Evolutionary conservation across 2,888 invertebrate species (phyloP).

Genomic region (Clepsis dumicolana): DNA sequence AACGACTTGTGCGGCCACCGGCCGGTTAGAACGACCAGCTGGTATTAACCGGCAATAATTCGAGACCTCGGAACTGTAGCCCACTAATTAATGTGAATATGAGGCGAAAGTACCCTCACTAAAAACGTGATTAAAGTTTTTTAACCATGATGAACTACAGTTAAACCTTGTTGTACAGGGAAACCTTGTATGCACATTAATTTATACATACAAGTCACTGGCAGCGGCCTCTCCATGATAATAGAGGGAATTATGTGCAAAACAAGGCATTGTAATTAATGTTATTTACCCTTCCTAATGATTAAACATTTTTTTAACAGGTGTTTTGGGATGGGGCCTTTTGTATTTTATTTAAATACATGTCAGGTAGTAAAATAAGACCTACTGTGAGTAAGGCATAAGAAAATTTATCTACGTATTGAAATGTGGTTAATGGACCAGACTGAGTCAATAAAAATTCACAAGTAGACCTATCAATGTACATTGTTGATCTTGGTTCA

Average conservation of each 20-base stretch:
- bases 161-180: conserved; percentile 8
- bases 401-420: neutral
- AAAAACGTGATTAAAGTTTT: no score
- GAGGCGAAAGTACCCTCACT: neutral
- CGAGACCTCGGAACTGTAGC: neutral
- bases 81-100: neutral
- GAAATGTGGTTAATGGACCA: neutral
- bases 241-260: conserved; percentile 14
- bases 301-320: neutral
- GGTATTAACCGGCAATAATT: neutral
- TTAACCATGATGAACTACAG: no score
- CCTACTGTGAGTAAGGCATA: neutral
- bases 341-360: neutral
- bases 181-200: conserved; percentile 4
- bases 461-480: no score
- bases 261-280: conserved; percentile 15
- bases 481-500: no score
- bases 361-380: neutral
- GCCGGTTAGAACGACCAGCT: conserved; percentile 1
- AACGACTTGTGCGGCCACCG: conserved; percentile 47
- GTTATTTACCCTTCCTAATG: conserved; percentile 1
- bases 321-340: neutral
- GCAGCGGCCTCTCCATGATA: conserved; percentile 22
- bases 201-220: conserved; percentile 28
- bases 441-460: neutral